A percentile compares a stretch with the other conserved stretches of the same genome.
These are phyloP conservation scores for Diachasmimorpha longicaudata DNA, from an alignment of 1,140 invertebrate species.

Conservation along the genomic window DNA sequence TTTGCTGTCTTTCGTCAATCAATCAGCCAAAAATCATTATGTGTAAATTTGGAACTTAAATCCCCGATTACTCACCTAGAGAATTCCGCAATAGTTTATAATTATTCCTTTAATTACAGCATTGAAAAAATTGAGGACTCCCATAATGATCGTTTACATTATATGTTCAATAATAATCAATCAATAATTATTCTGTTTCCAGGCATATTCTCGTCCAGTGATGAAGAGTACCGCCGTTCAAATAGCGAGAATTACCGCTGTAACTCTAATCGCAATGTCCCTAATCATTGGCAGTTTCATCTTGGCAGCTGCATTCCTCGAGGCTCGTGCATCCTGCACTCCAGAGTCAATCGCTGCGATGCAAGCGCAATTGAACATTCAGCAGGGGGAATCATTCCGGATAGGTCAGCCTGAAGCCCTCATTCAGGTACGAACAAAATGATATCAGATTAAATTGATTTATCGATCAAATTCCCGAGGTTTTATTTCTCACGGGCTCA, in stretches of 20 bases:
- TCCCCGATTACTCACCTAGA: no score
- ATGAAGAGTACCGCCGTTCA: slow-evolving; percentile 75
- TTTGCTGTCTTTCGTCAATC: no score
- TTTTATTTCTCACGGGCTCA: not conserved
- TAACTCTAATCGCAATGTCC: slow-evolving; percentile 78
- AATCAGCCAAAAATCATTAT: no score
- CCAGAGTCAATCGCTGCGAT: slow-evolving; percentile 53
- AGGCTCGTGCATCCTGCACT: slow-evolving; percentile 74
- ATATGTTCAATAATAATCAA: not conserved
- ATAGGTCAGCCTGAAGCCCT: slow-evolving; percentile 63
- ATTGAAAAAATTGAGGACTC: no score
- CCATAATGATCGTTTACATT: no score
- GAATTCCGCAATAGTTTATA: no score
- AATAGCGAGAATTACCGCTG: slow-evolving; percentile 79
- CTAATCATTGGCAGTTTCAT: slow-evolving; percentile 80
- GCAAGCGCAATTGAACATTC: slow-evolving; percentile 49
- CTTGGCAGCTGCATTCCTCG: slow-evolving; percentile 80
- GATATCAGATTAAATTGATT: not conserved
- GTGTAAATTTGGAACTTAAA: no score
- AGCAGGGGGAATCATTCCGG: slow-evolving; percentile 61
- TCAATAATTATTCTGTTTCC: slow-evolving; percentile 30
- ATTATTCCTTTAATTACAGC: no score
- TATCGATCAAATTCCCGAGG: not conserved
- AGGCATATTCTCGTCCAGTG: slow-evolving; percentile 78
- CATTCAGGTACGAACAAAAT: slow-evolving; percentile 54